These are phyloP conservation scores for Muntiacus muntjak DNA, from an alignment of 2,113 vertebrate genomes.

Conservation along the genomic window DNA sequence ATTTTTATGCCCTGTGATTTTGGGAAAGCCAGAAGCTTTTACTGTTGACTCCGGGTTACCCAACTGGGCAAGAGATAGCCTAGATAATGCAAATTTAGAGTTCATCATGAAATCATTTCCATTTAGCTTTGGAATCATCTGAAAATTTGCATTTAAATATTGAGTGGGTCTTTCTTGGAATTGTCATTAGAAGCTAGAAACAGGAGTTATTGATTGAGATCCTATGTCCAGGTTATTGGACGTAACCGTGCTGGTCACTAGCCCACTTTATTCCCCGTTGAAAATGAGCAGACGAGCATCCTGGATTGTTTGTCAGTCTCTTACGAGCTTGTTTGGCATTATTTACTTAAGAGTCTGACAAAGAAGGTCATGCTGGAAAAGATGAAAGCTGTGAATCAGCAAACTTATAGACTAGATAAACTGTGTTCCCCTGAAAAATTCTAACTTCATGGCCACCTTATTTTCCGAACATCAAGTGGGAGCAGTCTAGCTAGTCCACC, in stretches of 20 bases:
- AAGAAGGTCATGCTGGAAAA: background rate
- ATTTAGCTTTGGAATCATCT: background rate
- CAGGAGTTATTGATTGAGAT: background rate
- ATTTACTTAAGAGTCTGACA: background rate
- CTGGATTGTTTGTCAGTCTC: background rate
- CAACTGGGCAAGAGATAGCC: background rate
- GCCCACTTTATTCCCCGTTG: background rate
- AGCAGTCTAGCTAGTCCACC: background rate
- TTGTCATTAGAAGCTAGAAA: constrained; percentile 3
- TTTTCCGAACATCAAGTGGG: background rate
- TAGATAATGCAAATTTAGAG: background rate
- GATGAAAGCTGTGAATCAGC: background rate
- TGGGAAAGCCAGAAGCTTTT: background rate
- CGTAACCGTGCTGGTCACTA: background rate
- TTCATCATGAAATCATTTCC: background rate
- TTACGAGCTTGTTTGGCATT: background rate
- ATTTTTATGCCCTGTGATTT: background rate
- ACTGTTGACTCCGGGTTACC: background rate
- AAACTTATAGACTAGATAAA: background rate
- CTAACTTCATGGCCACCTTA: background rate
- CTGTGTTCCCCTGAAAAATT: background rate
- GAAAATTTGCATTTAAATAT: constrained; percentile 21
- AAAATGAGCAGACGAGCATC: background rate
- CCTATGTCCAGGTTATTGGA: background rate
- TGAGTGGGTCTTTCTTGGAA: background rate